Percentiles rank a stretch among this genome's conserved stretches.
Conservation (phyloP, 53 echinoderm and acorn worm genomes). For the Temnopleurus reevesii region DNA sequence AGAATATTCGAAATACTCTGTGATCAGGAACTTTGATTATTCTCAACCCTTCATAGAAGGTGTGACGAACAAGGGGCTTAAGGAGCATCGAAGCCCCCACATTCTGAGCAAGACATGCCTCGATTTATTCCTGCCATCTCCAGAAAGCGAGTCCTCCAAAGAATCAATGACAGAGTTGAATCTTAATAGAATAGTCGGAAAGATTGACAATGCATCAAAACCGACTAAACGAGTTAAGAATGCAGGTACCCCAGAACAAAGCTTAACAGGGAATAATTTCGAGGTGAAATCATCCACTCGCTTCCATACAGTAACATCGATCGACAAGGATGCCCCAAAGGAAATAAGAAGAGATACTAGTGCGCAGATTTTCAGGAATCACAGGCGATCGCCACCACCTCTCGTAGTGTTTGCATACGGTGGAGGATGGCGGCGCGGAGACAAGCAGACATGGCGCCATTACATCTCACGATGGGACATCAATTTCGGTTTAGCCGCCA, state of each 20-base stretch:
- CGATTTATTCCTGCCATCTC: constrained; percentile 6
- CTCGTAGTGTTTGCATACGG: constrained; percentile 65
- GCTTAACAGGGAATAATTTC: not conserved
- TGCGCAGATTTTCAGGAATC: no score
- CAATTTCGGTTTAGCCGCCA: constrained; percentile 52
- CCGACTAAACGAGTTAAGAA: not conserved
- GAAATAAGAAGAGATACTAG: not conserved
- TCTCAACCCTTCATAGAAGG: constrained; percentile 10
- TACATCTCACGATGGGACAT: constrained; percentile 65
- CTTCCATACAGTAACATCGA: not conserved
- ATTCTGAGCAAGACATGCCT: constrained; percentile 32
- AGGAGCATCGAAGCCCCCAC: not conserved
- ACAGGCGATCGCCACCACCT: not conserved
- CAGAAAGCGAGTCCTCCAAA: not conserved
- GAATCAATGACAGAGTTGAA: not conserved
- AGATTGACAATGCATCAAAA: not conserved
- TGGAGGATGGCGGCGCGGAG: constrained; percentile 71
- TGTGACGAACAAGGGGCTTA: not conserved
- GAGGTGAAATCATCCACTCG: not conserved
- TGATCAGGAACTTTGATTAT: constrained; percentile 35
- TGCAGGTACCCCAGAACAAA: not conserved
- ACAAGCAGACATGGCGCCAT: constrained; percentile 65
- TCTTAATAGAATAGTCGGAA: not conserved
- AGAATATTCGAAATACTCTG: not conserved
- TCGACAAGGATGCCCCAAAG: not conserved